Conservation (phyloP, 2,797 vertebrate species). For the Periparus ater region DNA sequence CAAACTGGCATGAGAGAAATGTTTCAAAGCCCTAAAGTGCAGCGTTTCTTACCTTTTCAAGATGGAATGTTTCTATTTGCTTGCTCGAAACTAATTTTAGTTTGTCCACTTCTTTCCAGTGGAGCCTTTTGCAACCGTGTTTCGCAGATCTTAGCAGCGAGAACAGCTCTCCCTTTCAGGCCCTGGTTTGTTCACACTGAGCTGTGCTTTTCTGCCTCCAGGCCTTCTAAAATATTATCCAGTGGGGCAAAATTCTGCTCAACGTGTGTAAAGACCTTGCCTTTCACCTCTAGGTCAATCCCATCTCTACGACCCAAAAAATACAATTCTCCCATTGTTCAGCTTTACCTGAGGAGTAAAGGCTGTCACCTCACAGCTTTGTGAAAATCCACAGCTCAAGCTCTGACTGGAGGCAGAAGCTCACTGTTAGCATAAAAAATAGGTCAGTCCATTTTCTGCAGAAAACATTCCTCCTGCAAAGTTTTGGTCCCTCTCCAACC, state of each 20-base stretch:
- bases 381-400: slow-evolving; percentile 10
- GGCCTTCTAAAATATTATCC: slow-evolving; percentile 5
- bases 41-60: not conserved
- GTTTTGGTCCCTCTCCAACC: slow-evolving; percentile 23
- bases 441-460: slow-evolving; percentile 36
- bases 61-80: not conserved
- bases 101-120: not conserved
- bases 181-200: not conserved
- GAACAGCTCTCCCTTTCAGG: not conserved
- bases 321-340: slow-evolving; percentile 11
- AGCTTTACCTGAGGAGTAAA: slow-evolving; percentile 27
- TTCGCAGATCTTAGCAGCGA: not conserved
- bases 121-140: not conserved
- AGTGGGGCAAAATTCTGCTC: slow-evolving; percentile 10
- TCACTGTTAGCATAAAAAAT: slow-evolving; percentile 32
- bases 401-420: not conserved
- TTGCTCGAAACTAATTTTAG: not conserved
- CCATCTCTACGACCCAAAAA: not conserved
- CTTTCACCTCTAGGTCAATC: slow-evolving; percentile 35
- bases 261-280: not conserved
- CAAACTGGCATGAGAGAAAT: not conserved
- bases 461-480: slow-evolving; percentile 20
- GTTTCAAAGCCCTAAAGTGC: not conserved
- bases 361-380: slow-evolving; percentile 42
- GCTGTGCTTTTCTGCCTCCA: not conserved